Base-by-base conservation (phyloP, 2,113 vertebrate genomes). In the Leucoraja erinaceus region DNA sequence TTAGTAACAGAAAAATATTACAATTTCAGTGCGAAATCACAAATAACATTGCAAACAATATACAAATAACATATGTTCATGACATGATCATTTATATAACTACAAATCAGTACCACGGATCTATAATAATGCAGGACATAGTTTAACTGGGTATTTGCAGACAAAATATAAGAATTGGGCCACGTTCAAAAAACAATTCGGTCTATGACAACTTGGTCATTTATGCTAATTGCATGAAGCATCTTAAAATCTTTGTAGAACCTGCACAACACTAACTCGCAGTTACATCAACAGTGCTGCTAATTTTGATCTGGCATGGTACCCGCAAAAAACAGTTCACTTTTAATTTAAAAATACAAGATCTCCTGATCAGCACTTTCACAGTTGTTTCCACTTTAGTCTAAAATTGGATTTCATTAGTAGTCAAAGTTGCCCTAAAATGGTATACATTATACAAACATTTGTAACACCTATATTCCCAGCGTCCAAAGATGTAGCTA, bases 41-140 rank as follows among this genome's bases (percentile, higher is more conserved):
- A 33, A 90, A 90, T 66, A 63, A 70, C 88, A 70, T 38, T 47
- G n/a, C 18, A 70, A 90, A 47, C 88, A 68, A 90, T 70, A 90
- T 38, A 90, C 66, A 90, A 70, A 31, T 90, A 31, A 90, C 28
- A 72, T 47, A 70, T 33, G 38, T 70, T 47, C 61, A 70, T 63
- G 33, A 70, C 68, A 70, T 70, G 66, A 68, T 90, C 14, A 70
- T 90, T 90, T 90, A 63, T 70, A 22, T 38, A 33, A 68, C 88
- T 47, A 33, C 63, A 68, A 33, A 68, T 68, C 63, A 90, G n/a
- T 68, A 90, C 86, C 66, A 90, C 14, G 38, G 31, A 61, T 11
- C 33, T 70, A 28, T 33, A 90, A 66, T 31, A 68, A 38, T 38
- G 2, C 2, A 90, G 31, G 31, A 70, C n/a, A 90, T 33, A 14